phyloP scores from a whole-genome alignment of 2,113 vertebrate genomes.

The Seriola quinqueradiata region DNA sequence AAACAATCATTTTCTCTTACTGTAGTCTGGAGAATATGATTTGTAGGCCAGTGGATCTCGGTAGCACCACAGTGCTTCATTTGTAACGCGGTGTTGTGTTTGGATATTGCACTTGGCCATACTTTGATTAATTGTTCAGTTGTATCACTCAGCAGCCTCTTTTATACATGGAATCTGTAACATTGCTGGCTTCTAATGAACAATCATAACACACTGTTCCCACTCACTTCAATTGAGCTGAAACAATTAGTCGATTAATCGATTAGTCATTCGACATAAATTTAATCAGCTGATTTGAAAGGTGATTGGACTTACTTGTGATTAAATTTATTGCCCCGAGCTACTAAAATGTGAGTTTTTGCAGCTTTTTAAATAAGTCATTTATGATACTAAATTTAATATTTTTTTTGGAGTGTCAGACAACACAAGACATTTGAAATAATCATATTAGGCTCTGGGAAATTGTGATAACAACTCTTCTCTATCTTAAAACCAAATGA shows the following conservation, averaged over 20 bases:
- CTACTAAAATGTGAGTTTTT: background rate
- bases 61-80: too few relatives aligned
- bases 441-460: background rate
- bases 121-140: too few relatives aligned
- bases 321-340: background rate
- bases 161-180: background rate
- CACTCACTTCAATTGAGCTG: background rate
- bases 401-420: background rate
- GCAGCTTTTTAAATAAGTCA: too few relatives aligned
- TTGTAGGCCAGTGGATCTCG: too few relatives aligned
- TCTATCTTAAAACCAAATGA: background rate
- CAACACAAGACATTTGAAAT: background rate
- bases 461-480: background rate
- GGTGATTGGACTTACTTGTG: too few relatives aligned
- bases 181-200: background rate
- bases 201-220: background rate
- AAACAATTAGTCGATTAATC: background rate
- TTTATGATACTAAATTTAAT: background rate
- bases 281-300: too few relatives aligned
- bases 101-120: too few relatives aligned
- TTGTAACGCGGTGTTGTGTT: too few relatives aligned
- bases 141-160: background rate
- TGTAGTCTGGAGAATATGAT: too few relatives aligned
- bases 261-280: background rate
- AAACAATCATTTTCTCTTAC: too few relatives aligned